phyloP scores from a whole-genome alignment of 2,888 invertebrate genomes.

The Cosmorhoe ocellata region DNA sequence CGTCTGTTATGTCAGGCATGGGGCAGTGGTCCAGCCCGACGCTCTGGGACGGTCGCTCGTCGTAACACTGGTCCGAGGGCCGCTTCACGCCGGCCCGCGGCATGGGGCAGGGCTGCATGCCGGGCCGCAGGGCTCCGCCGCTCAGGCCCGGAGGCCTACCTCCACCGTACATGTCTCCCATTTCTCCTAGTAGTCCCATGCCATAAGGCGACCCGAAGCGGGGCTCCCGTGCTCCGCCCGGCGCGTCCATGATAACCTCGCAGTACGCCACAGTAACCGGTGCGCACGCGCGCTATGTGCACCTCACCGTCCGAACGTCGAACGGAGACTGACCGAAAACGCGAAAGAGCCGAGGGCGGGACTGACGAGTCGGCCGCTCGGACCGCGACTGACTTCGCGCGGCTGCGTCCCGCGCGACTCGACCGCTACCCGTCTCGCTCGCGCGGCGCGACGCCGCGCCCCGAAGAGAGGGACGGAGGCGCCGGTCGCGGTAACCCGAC shows the following conservation, averaged over 20 bases:
- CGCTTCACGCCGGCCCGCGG: constrained; percentile 84
- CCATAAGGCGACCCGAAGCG: constrained; percentile 94
- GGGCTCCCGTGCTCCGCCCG: constrained; percentile 94
- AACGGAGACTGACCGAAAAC: constrained; percentile 81
- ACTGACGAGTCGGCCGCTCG: constrained; percentile 83
- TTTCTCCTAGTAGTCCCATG: constrained; percentile 92
- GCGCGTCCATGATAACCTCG: constrained; percentile 91
- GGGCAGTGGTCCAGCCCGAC: constrained; percentile 81
- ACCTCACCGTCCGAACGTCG: constrained; percentile 79
- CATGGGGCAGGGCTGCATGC: constrained; percentile 84
- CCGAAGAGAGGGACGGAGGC: constrained; percentile 59
- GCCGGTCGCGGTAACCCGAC: constrained; percentile 72
- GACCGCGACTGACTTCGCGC: constrained; percentile 82
- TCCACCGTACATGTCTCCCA: constrained; percentile 91
- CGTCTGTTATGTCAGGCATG: constrained; percentile 89
- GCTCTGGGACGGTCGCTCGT: constrained; percentile 83
- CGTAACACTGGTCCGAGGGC: constrained; percentile 91
- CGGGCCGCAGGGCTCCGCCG: constrained; percentile 70
- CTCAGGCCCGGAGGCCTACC: constrained; percentile 84
- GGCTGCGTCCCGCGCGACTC: constrained; percentile 69
- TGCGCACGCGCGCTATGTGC: constrained; percentile 77
- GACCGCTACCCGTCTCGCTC: constrained; percentile 72
- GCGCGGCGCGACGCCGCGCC: constrained; percentile 36
- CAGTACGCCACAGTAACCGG: constrained; percentile 83
- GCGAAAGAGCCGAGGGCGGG: constrained; percentile 79